Base-by-base conservation (phyloP, 1,140 invertebrate species). In the Bilobella aurantiaca region DNA sequence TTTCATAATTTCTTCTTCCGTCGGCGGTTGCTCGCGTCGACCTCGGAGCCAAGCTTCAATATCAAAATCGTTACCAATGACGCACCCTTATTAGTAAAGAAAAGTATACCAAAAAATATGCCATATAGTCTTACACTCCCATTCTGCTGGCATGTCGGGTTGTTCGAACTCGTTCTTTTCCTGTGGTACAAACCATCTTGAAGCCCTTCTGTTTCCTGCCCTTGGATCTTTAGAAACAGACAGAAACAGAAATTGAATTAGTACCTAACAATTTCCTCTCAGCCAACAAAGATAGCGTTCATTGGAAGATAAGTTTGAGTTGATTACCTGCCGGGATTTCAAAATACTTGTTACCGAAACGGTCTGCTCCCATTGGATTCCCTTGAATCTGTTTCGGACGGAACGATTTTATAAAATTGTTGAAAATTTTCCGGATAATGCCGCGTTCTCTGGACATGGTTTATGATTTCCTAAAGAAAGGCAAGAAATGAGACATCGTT, bases 321-420 rank as follows among this genome's bases (percentile, higher is more conserved):
- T 27, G 18, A 5, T 58, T 62, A 62, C 74, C 69, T 68, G 83
- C 77, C 21, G 83, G 82, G 63, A 87, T 85, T 79, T 93, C 89
- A 75, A 80, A 93, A 76, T 90, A 93, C 74, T 85, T 84, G 73
- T 89, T 92, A 1, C 89, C 89, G 74, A 86, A 82, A 71, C 86
- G 83, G 78, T 93, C 90, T 74, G 83, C 81, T 18, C 87, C 88
- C 58, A 80, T 79, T 0, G 78, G 75, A 66, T 79, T 80, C n/a
- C 82, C 83, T 32, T 64, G 73, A 18, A 79, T 74, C 69, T 80
- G 77, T 30, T 80, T 75, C 0, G 82, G 82, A 64, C 75, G 80
- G 8, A 87, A 65, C 0, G 85, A 86, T 31, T 81, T 80, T 18
- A 83, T 69, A 66, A 87, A 86, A 71, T 82, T 80, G 64, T 76